These are phyloP conservation scores for Drosophila athabasca DNA, from an alignment of 1,140 invertebrate genomes.

Conservation along the genomic window DNA sequence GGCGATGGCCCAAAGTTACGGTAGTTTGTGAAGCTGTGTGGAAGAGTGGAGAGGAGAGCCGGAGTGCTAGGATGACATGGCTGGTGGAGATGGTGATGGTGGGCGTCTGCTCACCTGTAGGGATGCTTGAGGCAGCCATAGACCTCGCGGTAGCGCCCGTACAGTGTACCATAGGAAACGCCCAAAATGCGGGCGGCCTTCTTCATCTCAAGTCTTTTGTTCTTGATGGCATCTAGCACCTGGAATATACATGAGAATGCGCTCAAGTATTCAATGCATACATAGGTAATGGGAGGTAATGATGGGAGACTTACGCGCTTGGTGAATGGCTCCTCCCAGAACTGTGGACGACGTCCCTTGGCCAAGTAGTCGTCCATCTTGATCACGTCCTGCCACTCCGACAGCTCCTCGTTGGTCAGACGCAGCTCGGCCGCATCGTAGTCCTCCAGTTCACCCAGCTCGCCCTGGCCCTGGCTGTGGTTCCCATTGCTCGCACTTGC, in stretches of 20 bases:
- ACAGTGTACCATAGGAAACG: constrained; percentile 94
- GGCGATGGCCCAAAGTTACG: constrained; percentile 54
- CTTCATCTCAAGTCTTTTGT: constrained; percentile 96
- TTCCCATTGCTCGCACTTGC: constrained; percentile 25
- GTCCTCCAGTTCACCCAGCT: constrained; percentile 73
- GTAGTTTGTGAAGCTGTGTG: constrained; percentile 67
- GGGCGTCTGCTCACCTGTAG: constrained; percentile 58
- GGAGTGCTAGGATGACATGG: too few species aligned
- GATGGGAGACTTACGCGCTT: constrained; percentile 84
- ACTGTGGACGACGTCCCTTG: constrained; percentile 93
- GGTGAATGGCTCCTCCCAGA: constrained; percentile 94
- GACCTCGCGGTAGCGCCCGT: constrained; percentile 93
- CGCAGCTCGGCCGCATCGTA: constrained; percentile 72
- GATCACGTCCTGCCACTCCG: constrained; percentile 87
- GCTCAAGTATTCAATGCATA: not conserved
- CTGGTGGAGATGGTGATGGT: not conserved
- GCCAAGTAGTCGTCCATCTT: constrained; percentile 95
- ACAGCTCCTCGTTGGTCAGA: constrained; percentile 78
- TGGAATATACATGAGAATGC: constrained; percentile 12
- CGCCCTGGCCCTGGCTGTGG: constrained; percentile 26
- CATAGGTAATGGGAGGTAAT: not conserved
- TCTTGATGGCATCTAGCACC: constrained; percentile 94
- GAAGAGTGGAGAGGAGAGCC: not conserved
- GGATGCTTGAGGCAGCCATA: constrained; percentile 92
- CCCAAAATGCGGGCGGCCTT: constrained; percentile 94